Evolutionary conservation across 2,797 vertebrate species (phyloP).

Genomic region (Chrysocyon brachyurus): DNA sequence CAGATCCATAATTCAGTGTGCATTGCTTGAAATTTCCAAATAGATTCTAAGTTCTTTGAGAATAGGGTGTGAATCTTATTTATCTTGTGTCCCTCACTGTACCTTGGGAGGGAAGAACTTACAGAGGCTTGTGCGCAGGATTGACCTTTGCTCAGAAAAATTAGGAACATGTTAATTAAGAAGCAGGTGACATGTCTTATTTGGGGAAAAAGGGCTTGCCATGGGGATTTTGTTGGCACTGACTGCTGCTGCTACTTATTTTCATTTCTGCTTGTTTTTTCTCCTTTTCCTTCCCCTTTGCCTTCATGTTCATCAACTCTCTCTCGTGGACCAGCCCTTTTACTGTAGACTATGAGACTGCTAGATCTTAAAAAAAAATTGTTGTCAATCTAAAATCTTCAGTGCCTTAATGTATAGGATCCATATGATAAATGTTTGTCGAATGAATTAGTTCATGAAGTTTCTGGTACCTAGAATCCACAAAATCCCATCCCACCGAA

Average conservation of each 20-base stretch:
- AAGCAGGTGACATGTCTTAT: not conserved
- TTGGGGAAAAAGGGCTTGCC: not conserved
- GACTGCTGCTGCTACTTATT: not conserved
- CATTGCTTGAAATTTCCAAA: not conserved
- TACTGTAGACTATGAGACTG: not conserved
- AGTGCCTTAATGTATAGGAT: not conserved
- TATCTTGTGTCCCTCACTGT: not conserved
- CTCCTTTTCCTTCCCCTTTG: not conserved
- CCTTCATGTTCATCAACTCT: not conserved
- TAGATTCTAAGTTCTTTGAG: not conserved
- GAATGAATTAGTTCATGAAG: constrained; percentile 40
- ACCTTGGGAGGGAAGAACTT: not conserved
- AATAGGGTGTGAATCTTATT: not conserved
- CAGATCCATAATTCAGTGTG: not conserved
- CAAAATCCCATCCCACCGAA: not conserved
- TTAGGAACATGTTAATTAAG: not conserved
- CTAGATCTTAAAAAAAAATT: not conserved
- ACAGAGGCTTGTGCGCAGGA: not conserved
- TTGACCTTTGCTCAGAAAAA: not conserved
- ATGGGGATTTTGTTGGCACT: not conserved
- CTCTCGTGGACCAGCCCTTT: not conserved
- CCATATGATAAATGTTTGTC: not conserved
- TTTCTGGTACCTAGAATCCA: not conserved
- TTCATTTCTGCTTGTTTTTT: constrained; percentile 16
- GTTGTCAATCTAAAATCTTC: not conserved